These are phyloP conservation scores for Catagonus wagneri DNA, from an alignment of 2,113 vertebrate species.

Conservation along the genomic window DNA sequence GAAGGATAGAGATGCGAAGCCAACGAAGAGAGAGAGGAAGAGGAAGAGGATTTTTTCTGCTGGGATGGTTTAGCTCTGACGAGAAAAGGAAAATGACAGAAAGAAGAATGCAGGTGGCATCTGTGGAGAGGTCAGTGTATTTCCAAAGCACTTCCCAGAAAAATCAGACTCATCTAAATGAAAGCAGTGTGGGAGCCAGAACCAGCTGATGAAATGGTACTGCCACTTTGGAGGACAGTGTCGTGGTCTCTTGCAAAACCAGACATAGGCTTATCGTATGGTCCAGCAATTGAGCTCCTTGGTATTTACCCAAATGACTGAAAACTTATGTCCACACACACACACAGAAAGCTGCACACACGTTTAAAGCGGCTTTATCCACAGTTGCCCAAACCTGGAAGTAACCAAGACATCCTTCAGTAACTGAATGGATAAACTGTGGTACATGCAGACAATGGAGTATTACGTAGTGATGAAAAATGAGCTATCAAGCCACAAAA, in stretches of 20 bases:
- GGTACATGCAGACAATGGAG: neutral
- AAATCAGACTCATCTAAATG: neutral
- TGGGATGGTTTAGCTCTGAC: neutral
- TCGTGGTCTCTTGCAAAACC: neutral
- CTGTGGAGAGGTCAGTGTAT: too few species aligned
- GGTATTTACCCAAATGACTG: neutral
- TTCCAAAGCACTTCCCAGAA: neutral
- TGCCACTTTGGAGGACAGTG: neutral
- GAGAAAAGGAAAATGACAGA: neutral
- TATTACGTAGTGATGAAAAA: neutral
- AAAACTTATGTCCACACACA: neutral
- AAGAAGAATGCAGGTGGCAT: neutral
- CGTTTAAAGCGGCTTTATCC: neutral
- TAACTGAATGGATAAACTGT: neutral
- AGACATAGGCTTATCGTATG: neutral
- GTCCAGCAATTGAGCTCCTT: neutral
- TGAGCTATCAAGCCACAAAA: neutral
- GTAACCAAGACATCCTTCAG: neutral
- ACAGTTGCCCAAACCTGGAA: neutral
- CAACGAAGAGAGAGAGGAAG: neutral
- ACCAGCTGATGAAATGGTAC: neutral
- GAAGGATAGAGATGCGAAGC: neutral
- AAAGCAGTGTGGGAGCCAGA: neutral
- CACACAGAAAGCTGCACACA: neutral
- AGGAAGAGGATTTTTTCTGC: neutral